Percentiles rank a stretch among this genome's conserved stretches.
These are phyloP conservation scores for Melierax canorus DNA, from an alignment of 2,113 vertebrate genomes.

Conservation along the genomic window DNA sequence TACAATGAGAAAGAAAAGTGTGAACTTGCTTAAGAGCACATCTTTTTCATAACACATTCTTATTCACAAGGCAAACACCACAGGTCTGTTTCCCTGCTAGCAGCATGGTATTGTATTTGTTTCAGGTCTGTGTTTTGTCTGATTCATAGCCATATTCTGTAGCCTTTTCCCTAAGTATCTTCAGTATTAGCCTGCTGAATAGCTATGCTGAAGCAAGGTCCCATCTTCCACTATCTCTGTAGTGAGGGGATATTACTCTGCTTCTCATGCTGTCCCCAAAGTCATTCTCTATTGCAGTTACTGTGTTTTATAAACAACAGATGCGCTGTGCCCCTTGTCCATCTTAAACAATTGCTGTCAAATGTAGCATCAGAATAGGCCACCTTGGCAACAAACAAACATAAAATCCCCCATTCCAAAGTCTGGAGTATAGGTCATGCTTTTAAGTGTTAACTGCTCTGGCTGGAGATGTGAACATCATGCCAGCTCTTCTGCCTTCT, in stretches of 20 bases:
- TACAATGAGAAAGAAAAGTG: neutral
- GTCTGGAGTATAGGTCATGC: neutral
- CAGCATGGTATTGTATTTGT: neutral
- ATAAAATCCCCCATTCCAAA: neutral
- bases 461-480: neutral
- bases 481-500: neutral
- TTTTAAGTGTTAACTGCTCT: neutral
- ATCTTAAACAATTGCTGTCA: constrained; percentile 13
- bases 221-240: neutral
- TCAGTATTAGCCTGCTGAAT: neutral
- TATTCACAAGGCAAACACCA: neutral
- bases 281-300: neutral
- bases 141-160: neutral
- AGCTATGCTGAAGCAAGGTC: neutral
- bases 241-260: neutral
- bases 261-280: neutral
- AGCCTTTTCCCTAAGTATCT: neutral
- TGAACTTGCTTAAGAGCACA: neutral
- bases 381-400: neutral
- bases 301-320: constrained; percentile 2
- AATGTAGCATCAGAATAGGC: neutral
- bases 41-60: neutral
- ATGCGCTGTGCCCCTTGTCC: neutral
- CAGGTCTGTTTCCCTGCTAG: neutral
- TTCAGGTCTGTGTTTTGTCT: neutral